These are phyloP conservation scores for Plebejus melissa DNA, from an alignment of 2,888 invertebrate genomes.

Conservation along the genomic window DNA sequence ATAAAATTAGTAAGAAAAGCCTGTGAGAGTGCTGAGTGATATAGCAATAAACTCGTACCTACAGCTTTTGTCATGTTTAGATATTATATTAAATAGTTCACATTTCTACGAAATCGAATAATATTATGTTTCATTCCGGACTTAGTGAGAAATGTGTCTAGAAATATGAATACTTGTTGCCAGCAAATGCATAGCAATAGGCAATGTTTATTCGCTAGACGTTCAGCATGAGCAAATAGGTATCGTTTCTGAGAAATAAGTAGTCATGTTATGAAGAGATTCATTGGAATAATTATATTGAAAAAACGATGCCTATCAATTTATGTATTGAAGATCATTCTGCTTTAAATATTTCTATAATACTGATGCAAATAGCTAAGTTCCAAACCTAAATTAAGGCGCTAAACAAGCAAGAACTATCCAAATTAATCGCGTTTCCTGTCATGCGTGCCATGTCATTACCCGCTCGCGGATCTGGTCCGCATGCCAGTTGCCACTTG, in stretches of 20 bases:
- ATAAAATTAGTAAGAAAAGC: no score
- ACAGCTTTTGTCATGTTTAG: neutral
- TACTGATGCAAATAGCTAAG: no score
- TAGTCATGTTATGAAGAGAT: neutral
- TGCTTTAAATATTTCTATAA: no score
- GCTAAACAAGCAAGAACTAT: no score
- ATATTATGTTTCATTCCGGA: neutral
- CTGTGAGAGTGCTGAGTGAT: no score
- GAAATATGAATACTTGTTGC: slow-evolving; percentile 19
- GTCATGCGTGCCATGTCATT: no score
- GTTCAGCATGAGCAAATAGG: neutral
- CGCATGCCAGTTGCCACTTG: no score
- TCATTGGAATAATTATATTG: neutral
- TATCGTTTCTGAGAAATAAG: neutral
- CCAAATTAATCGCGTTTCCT: no score
- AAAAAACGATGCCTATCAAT: neutral
- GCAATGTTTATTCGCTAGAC: neutral
- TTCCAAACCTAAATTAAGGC: no score
- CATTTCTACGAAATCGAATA: neutral
- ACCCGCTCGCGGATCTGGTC: no score
- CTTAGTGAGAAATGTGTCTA: neutral
- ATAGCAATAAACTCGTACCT: neutral
- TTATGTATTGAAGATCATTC: no score
- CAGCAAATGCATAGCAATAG: slow-evolving; percentile 7
- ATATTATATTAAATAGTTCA: slow-evolving; percentile 7